A percentile compares a stretch with the other conserved stretches of the same genome.
Conservation (phyloP, 2,888 invertebrate genomes). For the Trissonchulus latispiculum region DNA sequence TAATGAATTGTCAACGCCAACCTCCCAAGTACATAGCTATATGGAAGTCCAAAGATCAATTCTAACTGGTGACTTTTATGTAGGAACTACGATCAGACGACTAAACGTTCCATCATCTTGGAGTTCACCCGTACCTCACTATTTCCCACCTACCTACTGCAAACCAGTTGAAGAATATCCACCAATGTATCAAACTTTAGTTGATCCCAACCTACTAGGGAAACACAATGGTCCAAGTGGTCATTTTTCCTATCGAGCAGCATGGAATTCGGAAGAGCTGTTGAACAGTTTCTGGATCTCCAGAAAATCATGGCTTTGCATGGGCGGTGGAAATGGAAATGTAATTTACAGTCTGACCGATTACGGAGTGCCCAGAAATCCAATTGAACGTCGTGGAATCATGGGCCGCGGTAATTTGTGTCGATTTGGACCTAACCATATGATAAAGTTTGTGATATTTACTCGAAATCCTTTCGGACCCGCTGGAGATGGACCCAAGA, state of each 20-base stretch:
- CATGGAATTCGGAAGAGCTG: neutral
- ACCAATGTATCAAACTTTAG: constrained; percentile 30
- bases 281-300: neutral
- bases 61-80: too few relatives aligned
- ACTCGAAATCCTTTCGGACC: neutral
- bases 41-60: too few relatives aligned
- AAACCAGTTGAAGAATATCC: constrained; percentile 33
- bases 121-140: neutral
- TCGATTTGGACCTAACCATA: constrained; percentile 38
- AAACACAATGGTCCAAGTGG: neutral
- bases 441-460: constrained; percentile 11
- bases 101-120: constrained; percentile 25
- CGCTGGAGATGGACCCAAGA: neutral
- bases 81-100: too few relatives aligned
- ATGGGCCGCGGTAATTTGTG: constrained; percentile 37
- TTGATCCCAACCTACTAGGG: constrained; percentile 27
- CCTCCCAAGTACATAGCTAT: too few relatives aligned
- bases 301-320: neutral
- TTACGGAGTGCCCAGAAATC: constrained; percentile 38
- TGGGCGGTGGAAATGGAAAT: neutral
- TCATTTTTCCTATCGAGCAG: neutral
- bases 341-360: neutral
- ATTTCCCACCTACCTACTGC: constrained; percentile 33
- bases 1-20: too few relatives aligned
- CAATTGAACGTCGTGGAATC: constrained; percentile 33